These are phyloP conservation scores for Cacatua alba DNA, from an alignment of 2,113 vertebrate genomes.

Conservation along the genomic window DNA sequence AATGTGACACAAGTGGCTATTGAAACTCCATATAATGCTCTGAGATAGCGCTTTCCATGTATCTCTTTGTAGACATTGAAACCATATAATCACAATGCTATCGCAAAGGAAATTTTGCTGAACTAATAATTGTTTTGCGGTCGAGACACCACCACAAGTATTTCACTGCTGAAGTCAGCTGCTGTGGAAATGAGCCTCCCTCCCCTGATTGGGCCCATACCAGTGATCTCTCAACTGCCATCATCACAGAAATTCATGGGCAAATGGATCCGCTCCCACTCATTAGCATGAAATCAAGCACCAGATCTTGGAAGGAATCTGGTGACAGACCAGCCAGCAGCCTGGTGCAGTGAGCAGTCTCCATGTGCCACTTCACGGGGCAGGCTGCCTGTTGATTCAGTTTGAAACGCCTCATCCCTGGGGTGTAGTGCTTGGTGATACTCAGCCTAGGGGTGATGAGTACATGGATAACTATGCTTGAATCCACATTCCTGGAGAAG, in stretches of 20 bases:
- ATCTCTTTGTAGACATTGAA: not conserved
- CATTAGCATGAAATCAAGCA: constrained; percentile 32
- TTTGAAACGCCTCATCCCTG: not conserved
- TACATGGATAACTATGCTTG: not conserved
- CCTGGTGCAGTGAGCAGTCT: not conserved
- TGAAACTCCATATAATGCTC: not conserved
- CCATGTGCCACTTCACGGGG: not conserved
- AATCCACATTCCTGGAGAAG: constrained; percentile 30
- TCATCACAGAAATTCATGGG: not conserved
- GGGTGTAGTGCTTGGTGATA: not conserved
- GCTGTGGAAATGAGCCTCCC: constrained; percentile 2
- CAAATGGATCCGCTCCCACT: not conserved
- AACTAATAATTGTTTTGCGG: not conserved
- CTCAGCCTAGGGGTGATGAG: constrained; percentile 31
- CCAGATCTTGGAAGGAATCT: constrained; percentile 44
- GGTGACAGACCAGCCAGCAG: not conserved
- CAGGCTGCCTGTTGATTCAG: not conserved
- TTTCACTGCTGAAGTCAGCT: constrained; percentile 31
- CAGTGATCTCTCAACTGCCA: not conserved
- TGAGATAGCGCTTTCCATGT: not conserved
- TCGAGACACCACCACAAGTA: not conserved
- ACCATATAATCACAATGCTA: not conserved
- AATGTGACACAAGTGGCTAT: not conserved
- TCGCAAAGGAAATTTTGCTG: not conserved
- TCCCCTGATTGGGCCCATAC: not conserved